Base-by-base conservation (phyloP, 2,888 invertebrate genomes). In the Drosophila prolongata region DNA sequence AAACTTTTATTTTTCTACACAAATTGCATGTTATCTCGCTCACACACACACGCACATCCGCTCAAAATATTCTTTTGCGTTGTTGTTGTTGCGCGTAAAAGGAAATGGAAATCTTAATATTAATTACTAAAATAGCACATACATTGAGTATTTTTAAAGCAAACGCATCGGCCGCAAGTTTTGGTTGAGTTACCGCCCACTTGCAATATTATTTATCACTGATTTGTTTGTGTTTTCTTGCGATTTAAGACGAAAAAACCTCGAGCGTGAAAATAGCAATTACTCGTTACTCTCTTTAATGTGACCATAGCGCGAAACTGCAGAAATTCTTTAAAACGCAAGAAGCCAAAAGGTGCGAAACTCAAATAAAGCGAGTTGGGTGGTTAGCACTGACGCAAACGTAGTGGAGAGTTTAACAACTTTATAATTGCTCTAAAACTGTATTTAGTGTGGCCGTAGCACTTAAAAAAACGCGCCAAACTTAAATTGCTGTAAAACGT, bases 11-110 rank as follows among this genome's bases (percentile, higher is more conserved):
- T 59, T 58, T 58, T 59, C 46, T 34, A 58, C 40, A 57, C 58
- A 58, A 59, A 59, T 30, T 58, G 58, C 40, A 40, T 34, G 58
- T 5, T 58, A 30, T 58, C 58, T 59, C 59, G 58, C 58, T 59
- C 34, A 8, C 58, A 57, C 38, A 40, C 30, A 16, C 16, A 30
- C 58, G 40, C 58, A 59, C 58, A 19, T 40, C 59, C 30, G 40
- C 58, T 42, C 57, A 19, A 57, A 42, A 58, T 59, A 59, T 57
- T 57, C 19, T 58, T 57, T 58, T 59, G 59, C 58, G 58, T 43
- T 40, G 40, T 57, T 58, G 40, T 40, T 19, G 30, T 57, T 14
- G 30, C 19, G 19, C 6, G 34, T 16, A 35, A 16, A 49, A 2
- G 34, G 49, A 49, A 34, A 35, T 13, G 13, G 6, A 30, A 11